A percentile compares a stretch with the other conserved stretches of the same genome.
Conservation (phyloP, 2,113 vertebrate species). For the Poeciliopsis prolifica region DNA sequence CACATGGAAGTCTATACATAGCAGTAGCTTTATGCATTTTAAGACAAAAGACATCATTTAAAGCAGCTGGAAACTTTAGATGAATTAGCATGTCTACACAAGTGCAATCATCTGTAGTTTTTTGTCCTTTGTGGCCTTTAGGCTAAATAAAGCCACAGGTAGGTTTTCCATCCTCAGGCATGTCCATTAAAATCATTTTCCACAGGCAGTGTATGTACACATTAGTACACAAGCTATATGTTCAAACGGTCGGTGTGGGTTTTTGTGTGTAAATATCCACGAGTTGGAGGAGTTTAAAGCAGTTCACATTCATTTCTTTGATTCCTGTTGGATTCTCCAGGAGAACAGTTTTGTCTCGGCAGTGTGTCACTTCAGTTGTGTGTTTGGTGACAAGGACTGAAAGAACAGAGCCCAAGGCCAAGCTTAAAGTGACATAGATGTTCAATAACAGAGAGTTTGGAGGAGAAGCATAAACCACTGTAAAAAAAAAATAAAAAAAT, state of each 20-base stretch:
- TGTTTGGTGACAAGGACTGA: slow-evolving; percentile 37
- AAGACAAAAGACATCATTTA: slow-evolving; percentile 65
- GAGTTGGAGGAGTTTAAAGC: slow-evolving; percentile 4
- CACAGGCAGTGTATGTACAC: slow-evolving; percentile 25
- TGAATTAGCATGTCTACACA: slow-evolving; percentile 64
- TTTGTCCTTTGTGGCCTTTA: slow-evolving; percentile 25
- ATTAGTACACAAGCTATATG: slow-evolving; percentile 15
- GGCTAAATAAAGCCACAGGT: slow-evolving; percentile 14
- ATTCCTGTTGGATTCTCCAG: slow-evolving; percentile 15
- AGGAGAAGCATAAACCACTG: slow-evolving; percentile 29
- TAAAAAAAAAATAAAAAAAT: not conserved
- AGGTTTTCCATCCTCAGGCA: slow-evolving; percentile 4
- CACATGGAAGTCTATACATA: slow-evolving; percentile 43
- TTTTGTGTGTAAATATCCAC: slow-evolving; percentile 10
- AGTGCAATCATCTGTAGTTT: slow-evolving; percentile 30
- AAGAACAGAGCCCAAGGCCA: slow-evolving; percentile 15
- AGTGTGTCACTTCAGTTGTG: slow-evolving; percentile 30
- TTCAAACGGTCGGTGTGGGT: slow-evolving; percentile 4
- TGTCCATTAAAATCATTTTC: slow-evolving; percentile 2
- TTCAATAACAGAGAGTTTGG: slow-evolving; percentile 25
- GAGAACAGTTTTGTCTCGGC: slow-evolving; percentile 11
- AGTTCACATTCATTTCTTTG: slow-evolving; percentile 23
- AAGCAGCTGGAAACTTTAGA: slow-evolving; percentile 56
- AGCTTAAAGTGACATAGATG: slow-evolving; percentile 35
- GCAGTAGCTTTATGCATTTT: slow-evolving; percentile 64